These are phyloP conservation scores for Tadarida brasiliensis DNA, from an alignment of 2,797 vertebrate species.

Conservation along the genomic window DNA sequence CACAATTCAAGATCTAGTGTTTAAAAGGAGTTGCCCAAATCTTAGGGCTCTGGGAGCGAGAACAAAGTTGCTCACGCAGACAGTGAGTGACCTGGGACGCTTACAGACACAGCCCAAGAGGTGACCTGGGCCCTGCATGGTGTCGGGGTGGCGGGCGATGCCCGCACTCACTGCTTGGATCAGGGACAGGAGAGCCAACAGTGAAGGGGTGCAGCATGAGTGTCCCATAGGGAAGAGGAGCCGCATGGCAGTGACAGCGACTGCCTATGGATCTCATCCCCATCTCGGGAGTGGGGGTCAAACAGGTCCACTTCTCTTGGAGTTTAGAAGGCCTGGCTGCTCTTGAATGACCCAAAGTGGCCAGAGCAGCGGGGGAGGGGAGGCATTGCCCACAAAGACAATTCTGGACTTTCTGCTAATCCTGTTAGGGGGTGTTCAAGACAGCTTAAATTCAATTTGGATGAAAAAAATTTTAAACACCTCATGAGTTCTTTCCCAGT, in stretches of 20 bases:
- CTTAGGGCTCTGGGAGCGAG: background rate
- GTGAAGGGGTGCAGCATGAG: rapidly evolving
- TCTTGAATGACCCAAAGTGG: background rate
- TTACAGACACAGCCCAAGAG: background rate
- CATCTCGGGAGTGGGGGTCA: background rate
- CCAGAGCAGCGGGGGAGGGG: background rate
- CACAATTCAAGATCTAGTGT: background rate
- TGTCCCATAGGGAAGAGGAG: rapidly evolving
- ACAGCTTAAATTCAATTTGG: background rate
- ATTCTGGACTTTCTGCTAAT: background rate
- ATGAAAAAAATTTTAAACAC: background rate
- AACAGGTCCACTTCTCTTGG: background rate
- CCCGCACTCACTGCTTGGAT: background rate
- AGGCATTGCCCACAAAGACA: background rate
- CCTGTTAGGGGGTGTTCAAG: background rate
- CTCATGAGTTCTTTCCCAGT: background rate
- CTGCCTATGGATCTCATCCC: background rate
- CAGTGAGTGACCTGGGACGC: background rate
- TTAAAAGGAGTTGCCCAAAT: background rate
- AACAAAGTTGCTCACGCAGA: background rate
- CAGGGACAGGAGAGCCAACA: background rate
- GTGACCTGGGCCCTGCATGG: background rate
- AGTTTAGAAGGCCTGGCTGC: background rate
- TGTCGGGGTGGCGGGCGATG: background rate
- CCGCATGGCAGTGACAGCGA: background rate